Conservation (phyloP, 2,113 vertebrate genomes). For the Zootoca vivipara region DNA sequence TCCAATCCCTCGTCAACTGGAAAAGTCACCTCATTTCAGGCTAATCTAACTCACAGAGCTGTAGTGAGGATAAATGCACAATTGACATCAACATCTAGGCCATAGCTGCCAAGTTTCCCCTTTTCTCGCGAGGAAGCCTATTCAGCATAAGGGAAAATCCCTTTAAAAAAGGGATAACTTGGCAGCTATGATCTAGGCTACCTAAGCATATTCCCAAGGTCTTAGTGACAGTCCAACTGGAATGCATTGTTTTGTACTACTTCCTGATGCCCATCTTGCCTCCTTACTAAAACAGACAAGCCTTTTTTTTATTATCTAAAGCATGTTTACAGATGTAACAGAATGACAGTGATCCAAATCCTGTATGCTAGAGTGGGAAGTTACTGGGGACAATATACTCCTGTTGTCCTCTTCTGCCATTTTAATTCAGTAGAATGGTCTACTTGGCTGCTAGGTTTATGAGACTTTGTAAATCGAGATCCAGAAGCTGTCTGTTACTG, state of each 20-base stretch:
- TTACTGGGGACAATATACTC: not conserved
- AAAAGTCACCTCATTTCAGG: not conserved
- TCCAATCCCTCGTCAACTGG: not conserved
- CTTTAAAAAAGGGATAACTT: too few species aligned
- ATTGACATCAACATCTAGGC: not conserved
- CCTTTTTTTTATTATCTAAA: not conserved
- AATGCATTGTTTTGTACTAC: not conserved
- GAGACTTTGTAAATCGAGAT: not conserved
- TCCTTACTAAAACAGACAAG: not conserved
- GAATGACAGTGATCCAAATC: not conserved
- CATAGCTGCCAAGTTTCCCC: too few species aligned
- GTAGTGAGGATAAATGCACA: not conserved
- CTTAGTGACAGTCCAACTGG: not conserved
- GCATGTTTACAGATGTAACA: not conserved
- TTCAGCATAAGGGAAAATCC: too few species aligned
- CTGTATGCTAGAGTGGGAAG: not conserved
- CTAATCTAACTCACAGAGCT: not conserved
- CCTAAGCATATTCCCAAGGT: too few species aligned
- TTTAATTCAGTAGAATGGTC: not conserved
- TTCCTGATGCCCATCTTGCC: not conserved
- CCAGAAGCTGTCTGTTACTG: not conserved
- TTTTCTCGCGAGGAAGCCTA: too few species aligned
- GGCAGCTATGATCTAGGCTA: too few species aligned
- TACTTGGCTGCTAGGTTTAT: not conserved
- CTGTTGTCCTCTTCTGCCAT: not conserved